A percentile compares a stretch with the other conserved stretches of the same genome.
Conservation (phyloP, 2,888 invertebrate species). For the Drosophila atroscutellata region DNA sequence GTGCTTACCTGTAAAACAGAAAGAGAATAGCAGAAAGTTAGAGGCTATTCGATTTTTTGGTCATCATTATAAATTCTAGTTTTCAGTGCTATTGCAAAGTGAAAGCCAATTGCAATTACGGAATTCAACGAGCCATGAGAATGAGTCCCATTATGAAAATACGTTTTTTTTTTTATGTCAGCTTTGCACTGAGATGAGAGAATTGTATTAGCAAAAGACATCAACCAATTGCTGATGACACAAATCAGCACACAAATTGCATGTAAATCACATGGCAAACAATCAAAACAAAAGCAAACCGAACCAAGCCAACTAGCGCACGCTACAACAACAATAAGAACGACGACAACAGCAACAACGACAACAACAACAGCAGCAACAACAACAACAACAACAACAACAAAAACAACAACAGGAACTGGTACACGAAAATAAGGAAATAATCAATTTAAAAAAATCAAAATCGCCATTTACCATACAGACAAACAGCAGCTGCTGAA, state of each 20-base stretch:
- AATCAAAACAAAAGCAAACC: conserved; percentile 50
- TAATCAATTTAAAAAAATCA: conserved; percentile 85
- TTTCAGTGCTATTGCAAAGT: conserved; percentile 17
- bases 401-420: conserved; percentile 40
- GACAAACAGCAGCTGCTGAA: conserved; percentile 39
- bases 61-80: not conserved
- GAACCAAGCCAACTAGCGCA: conserved; percentile 45
- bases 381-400: conserved; percentile 27
- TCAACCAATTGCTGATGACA: conserved; percentile 62
- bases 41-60: not conserved
- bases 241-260: conserved; percentile 58
- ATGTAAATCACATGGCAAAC: conserved; percentile 61
- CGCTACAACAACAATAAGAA: conserved; percentile 24
- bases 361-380: conserved; percentile 22
- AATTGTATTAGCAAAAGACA: conserved; percentile 53
- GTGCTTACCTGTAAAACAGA: conserved; percentile 51
- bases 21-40: conserved; percentile 13
- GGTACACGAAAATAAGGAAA: conserved; percentile 84
- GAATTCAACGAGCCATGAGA: conserved; percentile 44
- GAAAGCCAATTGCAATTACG: conserved; percentile 47
- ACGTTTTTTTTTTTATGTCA: conserved; percentile 5
- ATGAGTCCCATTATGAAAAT: conserved; percentile 13
- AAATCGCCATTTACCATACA: conserved; percentile 81
- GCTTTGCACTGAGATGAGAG: conserved; percentile 40
- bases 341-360: conserved; percentile 18